Evolutionary conservation across 2,113 vertebrate genomes (phyloP).

Genomic region (Lasiurus borealis): DNA sequence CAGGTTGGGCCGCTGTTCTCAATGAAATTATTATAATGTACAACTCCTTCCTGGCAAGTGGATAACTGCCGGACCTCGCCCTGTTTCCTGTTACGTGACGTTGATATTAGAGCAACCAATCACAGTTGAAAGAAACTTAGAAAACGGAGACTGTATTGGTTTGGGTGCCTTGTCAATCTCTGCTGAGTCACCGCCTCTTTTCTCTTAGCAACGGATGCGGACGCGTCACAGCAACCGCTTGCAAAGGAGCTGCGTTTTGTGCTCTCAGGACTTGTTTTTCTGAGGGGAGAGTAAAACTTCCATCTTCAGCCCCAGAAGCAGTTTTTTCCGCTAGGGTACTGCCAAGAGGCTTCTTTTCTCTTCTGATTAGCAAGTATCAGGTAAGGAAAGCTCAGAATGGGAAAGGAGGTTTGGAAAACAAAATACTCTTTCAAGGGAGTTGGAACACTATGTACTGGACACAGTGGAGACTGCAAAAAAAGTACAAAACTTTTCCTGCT

Average conservation of each 20-base stretch:
- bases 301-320: not conserved
- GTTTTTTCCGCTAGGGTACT: not conserved
- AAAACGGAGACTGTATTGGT: not conserved
- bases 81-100: fast-evolving
- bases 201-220: conserved; percentile 71
- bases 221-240: conserved; percentile 68
- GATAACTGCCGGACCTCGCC: fast-evolving
- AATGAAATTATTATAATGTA: too few relatives aligned
- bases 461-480: not conserved
- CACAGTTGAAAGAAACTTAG: not conserved
- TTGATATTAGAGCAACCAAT: conserved; percentile 55
- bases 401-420: not conserved
- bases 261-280: not conserved
- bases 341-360: not conserved
- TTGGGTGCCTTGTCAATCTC: conserved; percentile 28
- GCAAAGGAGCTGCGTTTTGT: fast-evolving
- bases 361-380: conserved; percentile 28
- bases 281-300: not conserved
- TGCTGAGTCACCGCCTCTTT: not conserved
- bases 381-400: conserved; percentile 65
- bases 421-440: not conserved
- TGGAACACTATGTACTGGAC: not conserved
- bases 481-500: not conserved
- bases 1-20: fast-evolving
- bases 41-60: not conserved